Evolutionary conservation across 2,888 invertebrate species (phyloP), one percentile per base, ranked within the genome.

Genomic region (Sphinx pinastri): DNA sequence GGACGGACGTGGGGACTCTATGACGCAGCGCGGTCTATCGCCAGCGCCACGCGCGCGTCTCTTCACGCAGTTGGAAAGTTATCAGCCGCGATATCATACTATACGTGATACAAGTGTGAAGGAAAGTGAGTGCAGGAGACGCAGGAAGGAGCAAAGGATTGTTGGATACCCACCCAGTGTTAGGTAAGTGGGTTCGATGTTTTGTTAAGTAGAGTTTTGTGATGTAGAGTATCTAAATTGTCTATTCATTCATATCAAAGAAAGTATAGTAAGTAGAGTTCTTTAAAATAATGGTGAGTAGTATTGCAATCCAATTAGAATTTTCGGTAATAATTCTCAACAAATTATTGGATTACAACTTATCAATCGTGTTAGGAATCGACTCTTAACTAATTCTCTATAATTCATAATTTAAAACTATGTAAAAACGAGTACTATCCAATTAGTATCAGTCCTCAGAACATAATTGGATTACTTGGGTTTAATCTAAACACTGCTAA

Each of bases 21-120:
- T 93, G 91, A 81, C 92, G 86, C 91, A 89, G 58, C 85, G 90
- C 70, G 87, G 86, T 72, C 78, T 84, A 47, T 84, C 85, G 72
- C 88, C 92, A 77, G 91, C 90, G 86, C 92, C 92, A 80, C 93
- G 92, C 85, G 91, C 92, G 88, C 90, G 90, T 0, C 81, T 94
- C 14, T 88, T 88, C 76, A 85, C 93, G 88, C 93, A 92, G 88
- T 91, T 94, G 59, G 94, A 94, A 84, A 92, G 93, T 89, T 94
- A 94, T 77, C 94, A 94, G 68, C 94, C 94, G 72, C 81, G 90
- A 73, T 94, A 94, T 77, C 94, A 94, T 79, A 94, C 94, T 71
- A 93, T 94, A 77, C 90, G 94, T 84, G 92, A 94, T 78, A 89
- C 82, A 77, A 89, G 91, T 91, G 93, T 88, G 84, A 92, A 90